Conservation (phyloP, 2,113 vertebrate species). For the Podocnemis expansa region DNA sequence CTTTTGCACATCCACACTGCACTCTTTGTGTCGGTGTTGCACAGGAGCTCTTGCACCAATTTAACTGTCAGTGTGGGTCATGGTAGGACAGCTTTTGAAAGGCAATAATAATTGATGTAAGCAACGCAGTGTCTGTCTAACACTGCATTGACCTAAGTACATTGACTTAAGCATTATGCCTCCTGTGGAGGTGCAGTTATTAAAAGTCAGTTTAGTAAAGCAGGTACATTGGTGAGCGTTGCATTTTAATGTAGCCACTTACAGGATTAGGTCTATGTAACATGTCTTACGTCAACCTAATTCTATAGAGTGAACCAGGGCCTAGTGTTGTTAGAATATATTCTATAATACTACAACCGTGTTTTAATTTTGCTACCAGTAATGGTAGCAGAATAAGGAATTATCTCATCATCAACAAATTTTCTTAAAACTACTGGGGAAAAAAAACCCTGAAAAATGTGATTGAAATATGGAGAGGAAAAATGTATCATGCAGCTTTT, state of each 20-base stretch:
- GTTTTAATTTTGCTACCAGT: background rate
- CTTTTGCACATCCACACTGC: background rate
- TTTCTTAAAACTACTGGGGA: background rate
- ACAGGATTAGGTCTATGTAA: background rate
- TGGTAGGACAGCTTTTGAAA: background rate
- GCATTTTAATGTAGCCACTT: background rate
- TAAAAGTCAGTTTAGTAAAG: background rate
- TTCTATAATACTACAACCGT: background rate
- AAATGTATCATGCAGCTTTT: background rate
- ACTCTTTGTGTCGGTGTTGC: too few relatives aligned
- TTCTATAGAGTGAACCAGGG: background rate
- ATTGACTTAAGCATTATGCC: background rate
- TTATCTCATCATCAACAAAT: background rate
- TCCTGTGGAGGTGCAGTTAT: background rate
- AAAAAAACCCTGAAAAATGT: background rate
- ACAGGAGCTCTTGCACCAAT: background rate
- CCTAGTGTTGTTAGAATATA: background rate
- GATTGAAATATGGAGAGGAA: background rate
- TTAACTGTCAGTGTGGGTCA: background rate
- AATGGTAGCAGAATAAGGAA: background rate
- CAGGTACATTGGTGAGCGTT: background rate
- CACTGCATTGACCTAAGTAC: background rate
- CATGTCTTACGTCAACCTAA: background rate
- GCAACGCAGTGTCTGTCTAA: background rate
- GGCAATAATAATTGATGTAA: background rate